Evolutionary conservation across 2,797 vertebrate species (phyloP).

Genomic region (Hoplostethus mediterraneus): DNA sequence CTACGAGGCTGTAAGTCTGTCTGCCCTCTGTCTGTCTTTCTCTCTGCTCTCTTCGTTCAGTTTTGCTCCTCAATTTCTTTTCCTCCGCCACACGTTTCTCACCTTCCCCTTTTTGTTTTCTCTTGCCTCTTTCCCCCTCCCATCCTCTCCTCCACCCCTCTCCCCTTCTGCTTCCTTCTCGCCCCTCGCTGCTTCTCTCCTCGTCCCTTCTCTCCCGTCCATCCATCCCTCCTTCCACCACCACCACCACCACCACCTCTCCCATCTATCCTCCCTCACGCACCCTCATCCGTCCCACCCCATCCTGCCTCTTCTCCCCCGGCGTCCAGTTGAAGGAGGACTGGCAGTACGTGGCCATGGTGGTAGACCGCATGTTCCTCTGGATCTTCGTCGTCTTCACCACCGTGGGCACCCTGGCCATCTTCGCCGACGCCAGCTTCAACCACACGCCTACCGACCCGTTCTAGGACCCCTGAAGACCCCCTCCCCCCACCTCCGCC

Average conservation of each 20-base stretch:
- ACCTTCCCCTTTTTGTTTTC: neutral
- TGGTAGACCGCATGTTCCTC: conserved; percentile 91
- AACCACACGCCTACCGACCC: conserved; percentile 85
- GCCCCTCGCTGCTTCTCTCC: neutral
- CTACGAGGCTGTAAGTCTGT: conserved; percentile 85
- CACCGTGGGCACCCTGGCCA: conserved; percentile 88
- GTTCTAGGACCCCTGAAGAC: conserved; percentile 63
- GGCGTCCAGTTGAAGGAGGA: conserved; percentile 87
- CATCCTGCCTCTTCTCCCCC: neutral
- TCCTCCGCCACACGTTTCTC: neutral
- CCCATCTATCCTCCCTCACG: neutral
- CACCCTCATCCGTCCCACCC: neutral
- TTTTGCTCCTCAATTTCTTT: neutral
- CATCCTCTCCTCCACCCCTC: neutral
- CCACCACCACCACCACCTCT: neutral
- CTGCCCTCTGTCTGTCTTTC: neutral
- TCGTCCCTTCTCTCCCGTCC: neutral
- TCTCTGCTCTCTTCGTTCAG: neutral
- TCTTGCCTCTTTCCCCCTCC: neutral
- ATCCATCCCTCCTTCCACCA: neutral
- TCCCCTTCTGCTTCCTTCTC: neutral
- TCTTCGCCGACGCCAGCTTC: conserved; percentile 90
- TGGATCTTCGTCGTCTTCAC: conserved; percentile 89
- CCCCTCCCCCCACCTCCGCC: conserved; percentile 23
- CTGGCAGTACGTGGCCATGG: conserved; percentile 94